These are phyloP conservation scores for Circaetus gallicus DNA, from an alignment of 2,113 vertebrate genomes.

Conservation along the genomic window DNA sequence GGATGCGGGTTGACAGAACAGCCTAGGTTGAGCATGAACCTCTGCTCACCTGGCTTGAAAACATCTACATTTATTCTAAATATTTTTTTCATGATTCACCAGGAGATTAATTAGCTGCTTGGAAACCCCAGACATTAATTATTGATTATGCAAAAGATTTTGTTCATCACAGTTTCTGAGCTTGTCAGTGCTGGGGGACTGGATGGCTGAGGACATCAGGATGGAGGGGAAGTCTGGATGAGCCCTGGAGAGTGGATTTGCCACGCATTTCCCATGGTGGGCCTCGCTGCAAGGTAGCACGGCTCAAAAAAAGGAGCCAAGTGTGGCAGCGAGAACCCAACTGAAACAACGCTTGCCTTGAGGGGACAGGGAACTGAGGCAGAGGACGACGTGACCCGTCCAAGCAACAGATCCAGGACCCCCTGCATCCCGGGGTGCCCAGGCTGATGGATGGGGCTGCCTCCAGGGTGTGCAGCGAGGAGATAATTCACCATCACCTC, in stretches of 20 bases:
- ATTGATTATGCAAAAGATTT: conserved; percentile 59
- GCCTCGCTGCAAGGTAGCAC: accelerated
- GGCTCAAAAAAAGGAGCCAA: background rate
- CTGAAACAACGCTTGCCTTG: background rate
- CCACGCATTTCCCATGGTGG: background rate
- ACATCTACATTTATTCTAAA: background rate
- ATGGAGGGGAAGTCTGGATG: background rate
- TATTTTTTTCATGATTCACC: background rate
- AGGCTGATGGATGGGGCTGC: background rate
- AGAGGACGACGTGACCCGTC: accelerated
- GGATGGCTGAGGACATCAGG: background rate
- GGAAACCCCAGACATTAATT: conserved; percentile 38
- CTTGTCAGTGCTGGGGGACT: background rate
- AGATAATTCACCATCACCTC: background rate
- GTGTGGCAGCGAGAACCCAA: background rate
- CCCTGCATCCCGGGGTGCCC: accelerated
- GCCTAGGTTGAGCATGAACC: background rate
- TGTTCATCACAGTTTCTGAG: conserved; percentile 38
- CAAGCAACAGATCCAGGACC: background rate
- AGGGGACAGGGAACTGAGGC: background rate
- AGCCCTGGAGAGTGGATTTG: background rate
- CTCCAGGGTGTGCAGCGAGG: background rate
- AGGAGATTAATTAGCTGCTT: conserved; percentile 55
- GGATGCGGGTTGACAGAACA: background rate
- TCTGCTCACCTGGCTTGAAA: conserved; percentile 22